A percentile compares a stretch with the other conserved stretches of the same genome.
Conservation (phyloP, 2,888 invertebrate species). For the Steinernema carpocapsae region DNA sequence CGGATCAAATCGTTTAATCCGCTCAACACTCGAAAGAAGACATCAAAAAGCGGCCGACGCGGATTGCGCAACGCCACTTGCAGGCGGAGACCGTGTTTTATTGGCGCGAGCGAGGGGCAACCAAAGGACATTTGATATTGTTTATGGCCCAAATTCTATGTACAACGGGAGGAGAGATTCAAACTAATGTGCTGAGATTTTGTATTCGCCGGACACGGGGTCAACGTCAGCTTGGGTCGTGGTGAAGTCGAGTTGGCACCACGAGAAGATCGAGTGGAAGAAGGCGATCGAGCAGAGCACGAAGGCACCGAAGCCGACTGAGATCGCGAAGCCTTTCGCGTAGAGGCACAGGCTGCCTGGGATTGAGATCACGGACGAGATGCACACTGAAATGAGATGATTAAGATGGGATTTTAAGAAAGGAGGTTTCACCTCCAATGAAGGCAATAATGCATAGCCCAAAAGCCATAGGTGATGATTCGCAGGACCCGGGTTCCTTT, state of each 20-base stretch:
- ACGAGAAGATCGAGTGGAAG: constrained; percentile 29
- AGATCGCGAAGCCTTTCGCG: constrained; percentile 21
- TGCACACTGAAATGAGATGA: background rate
- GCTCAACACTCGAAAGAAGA: background rate
- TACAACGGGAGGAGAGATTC: background rate
- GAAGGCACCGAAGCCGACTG: constrained; percentile 8
- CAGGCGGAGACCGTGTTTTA: background rate
- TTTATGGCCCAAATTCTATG: background rate
- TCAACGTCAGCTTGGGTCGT: constrained; percentile 13
- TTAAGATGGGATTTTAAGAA: background rate
- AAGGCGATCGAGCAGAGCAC: constrained; percentile 15
- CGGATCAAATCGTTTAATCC: background rate
- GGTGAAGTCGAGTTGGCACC: constrained; percentile 20
- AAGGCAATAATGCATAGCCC: constrained; percentile 15
- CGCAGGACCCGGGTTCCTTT: background rate
- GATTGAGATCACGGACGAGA: constrained; percentile 20
- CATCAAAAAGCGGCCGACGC: background rate
- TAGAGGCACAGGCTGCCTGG: constrained; percentile 16
- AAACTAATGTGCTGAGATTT: constrained; percentile 23
- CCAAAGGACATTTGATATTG: constrained; percentile 23
- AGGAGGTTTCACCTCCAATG: background rate
- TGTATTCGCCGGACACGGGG: constrained; percentile 14
- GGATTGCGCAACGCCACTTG: constrained; percentile 14
- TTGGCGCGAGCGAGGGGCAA: background rate
- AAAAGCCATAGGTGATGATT: constrained; percentile 11